These are phyloP conservation scores for Nemurella pictetii DNA, from an alignment of 2,888 invertebrate species.

Conservation along the genomic window DNA sequence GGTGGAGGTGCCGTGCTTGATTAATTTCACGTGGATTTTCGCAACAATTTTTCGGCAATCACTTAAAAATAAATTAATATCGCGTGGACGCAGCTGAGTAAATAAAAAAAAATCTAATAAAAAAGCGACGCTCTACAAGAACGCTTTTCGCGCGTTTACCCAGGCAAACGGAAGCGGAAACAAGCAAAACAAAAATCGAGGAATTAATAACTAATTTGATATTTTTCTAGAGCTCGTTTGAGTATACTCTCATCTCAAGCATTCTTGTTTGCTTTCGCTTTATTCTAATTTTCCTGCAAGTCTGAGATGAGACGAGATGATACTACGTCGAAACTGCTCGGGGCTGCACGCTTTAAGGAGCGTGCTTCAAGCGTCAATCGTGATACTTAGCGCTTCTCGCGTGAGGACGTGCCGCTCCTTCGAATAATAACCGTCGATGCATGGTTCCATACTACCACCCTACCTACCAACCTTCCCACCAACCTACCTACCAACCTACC, in stretches of 20 bases:
- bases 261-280: slow-evolving; percentile 34
- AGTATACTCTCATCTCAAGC: background rate
- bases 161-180: background rate
- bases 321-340: background rate
- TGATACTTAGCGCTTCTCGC: slow-evolving; percentile 22
- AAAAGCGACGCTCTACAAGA: background rate
- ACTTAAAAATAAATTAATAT: background rate
- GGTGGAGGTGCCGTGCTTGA: background rate
- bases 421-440: background rate
- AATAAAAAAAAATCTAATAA: background rate
- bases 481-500: too few relatives aligned
- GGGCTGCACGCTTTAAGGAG: background rate
- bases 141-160: background rate
- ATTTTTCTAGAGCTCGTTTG: background rate
- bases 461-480: too few relatives aligned
- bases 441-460: too few relatives aligned
- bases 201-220: background rate
- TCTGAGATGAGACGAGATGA: slow-evolving; percentile 36
- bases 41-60: background rate
- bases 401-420: background rate
- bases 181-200: background rate
- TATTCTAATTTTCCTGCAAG: slow-evolving; percentile 33
- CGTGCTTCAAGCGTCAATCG: slow-evolving; percentile 36
- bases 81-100: background rate
- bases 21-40: background rate